phyloP scores from a whole-genome alignment of 2,113 vertebrate species.

The Rhizomys pruinosus region DNA sequence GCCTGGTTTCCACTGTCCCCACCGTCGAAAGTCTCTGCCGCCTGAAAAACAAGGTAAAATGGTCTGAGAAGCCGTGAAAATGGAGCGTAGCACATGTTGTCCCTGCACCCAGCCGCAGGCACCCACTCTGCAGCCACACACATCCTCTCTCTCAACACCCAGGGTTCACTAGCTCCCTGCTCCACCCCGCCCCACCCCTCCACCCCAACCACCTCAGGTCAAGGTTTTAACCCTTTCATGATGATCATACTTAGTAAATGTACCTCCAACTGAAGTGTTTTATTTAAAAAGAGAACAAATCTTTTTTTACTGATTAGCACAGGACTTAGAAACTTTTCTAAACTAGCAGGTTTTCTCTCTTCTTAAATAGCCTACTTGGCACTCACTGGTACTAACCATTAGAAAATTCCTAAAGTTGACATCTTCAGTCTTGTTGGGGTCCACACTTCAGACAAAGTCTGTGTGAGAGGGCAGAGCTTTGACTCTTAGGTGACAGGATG shows the following conservation, averaged over 20 bases:
- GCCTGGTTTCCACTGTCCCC: constrained; percentile 85
- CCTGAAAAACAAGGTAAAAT: constrained; percentile 79
- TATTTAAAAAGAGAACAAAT: constrained; percentile 10
- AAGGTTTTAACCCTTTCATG: background rate
- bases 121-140: background rate
- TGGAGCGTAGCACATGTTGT: no score
- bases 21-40: constrained; percentile 87
- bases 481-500: background rate
- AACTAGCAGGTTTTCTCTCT: background rate
- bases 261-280: background rate
- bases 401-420: constrained; percentile 25
- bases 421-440: background rate
- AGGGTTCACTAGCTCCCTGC: background rate
- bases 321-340: background rate
- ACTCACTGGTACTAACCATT: background rate
- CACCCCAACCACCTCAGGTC: background rate
- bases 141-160: background rate
- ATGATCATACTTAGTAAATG: constrained; percentile 1
- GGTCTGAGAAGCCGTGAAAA: background rate
- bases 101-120: background rate
- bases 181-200: background rate
- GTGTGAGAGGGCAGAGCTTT: background rate
- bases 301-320: constrained; percentile 20
- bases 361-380: background rate
- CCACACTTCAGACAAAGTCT: constrained; percentile 3